Conservation (phyloP, 2,113 vertebrate species). For the Hemiscyllium ocellatum region DNA sequence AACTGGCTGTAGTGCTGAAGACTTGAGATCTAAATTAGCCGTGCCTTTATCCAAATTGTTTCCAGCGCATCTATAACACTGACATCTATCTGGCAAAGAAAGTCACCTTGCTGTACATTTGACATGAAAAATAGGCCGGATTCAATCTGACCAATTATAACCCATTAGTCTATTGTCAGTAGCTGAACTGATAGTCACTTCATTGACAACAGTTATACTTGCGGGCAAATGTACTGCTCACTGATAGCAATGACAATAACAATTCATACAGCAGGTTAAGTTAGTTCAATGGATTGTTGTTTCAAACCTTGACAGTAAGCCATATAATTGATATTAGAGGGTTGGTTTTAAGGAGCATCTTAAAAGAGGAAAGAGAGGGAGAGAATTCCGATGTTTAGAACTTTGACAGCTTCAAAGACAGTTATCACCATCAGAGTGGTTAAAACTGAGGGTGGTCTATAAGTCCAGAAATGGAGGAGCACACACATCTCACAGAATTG, state of each 20-base stretch:
- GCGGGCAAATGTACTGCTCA: background rate
- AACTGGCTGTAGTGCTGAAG: background rate
- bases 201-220: background rate
- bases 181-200: background rate
- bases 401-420: too few relatives aligned
- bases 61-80: background rate
- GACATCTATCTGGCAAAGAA: background rate
- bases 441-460: too few relatives aligned
- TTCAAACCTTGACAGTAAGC: background rate
- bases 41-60: background rate
- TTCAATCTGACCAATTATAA: background rate
- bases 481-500: too few relatives aligned
- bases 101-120: background rate
- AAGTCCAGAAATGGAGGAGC: too few relatives aligned
- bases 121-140: background rate
- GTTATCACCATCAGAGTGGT: too few relatives aligned
- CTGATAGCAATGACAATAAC: background rate
- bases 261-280: too few relatives aligned
- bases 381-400: too few relatives aligned
- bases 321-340: too few relatives aligned
- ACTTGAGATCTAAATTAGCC: background rate
- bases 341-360: too few relatives aligned
- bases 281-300: background rate
- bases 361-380: too few relatives aligned
- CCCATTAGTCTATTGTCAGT: background rate